Evolutionary conservation across 2,797 vertebrate genomes (phyloP).

Genomic region (Anas bernieri): DNA sequence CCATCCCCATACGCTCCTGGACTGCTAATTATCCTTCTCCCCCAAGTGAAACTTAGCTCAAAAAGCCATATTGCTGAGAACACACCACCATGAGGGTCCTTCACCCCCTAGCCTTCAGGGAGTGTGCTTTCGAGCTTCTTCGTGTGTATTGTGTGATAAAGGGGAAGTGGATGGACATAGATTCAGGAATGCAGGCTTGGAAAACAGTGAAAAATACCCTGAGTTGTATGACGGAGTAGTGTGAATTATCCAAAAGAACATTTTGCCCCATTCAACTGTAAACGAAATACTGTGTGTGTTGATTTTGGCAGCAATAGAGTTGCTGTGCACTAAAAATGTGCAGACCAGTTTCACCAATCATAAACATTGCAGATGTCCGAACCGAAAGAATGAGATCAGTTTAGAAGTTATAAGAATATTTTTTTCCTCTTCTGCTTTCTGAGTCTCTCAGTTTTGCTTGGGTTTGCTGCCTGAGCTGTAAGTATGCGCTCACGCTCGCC

Average conservation of each 20-base stretch:
- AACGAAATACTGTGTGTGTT: neutral
- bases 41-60: neutral
- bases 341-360: neutral
- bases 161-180: neutral
- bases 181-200: neutral
- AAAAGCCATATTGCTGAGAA: accelerated
- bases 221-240: neutral
- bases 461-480: neutral
- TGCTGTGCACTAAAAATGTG: neutral
- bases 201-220: neutral
- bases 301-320: neutral
- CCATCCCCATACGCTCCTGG: accelerated
- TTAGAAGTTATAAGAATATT: neutral
- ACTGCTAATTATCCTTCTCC: neutral
- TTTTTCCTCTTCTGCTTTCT: neutral
- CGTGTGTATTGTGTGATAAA: neutral
- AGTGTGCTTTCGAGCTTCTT: neutral
- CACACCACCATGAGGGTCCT: neutral
- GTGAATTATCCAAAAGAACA: neutral
- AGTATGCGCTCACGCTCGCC: neutral
- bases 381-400: neutral
- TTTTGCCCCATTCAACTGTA: neutral
- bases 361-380: neutral
- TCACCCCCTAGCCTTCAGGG: accelerated
- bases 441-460: neutral